Base-by-base conservation (phyloP, 1,140 invertebrate genomes). In the Armadillidium nasatum region DNA sequence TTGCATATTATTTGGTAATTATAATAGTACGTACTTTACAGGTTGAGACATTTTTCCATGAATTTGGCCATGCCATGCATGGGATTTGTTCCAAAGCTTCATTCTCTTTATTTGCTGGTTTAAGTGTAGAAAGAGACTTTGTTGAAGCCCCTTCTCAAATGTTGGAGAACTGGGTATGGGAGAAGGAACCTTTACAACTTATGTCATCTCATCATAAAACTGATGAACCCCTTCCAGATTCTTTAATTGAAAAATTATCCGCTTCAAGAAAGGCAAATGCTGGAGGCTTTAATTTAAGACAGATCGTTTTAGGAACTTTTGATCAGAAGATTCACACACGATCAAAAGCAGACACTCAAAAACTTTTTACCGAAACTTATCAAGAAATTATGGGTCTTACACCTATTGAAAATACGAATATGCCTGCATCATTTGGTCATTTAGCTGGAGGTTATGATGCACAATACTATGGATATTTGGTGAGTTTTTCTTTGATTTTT, bases 81-180 rank as follows among this genome's bases (percentile, higher is more conserved):
- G 83, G 86, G 70, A 86, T 88, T 21, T 88, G 87, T 83, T 83
- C 86, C 15, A 81, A 84, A 68, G 82, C 87, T 7, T 82, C 87
- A 19, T 85, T 85, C 78, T 81, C 83, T 43, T 78, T 82, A 78
- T 87, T 88, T 82, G 82, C 85, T 83, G 87, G 87, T 7, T 87
- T 86, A 9, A 79, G 82, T 78, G 87, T 88, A 4, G 88, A 88
- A 78, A 82, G 86, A 43, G 88, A 88, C 80, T 88, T 88, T 84
- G 84, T 88, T 11, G 88, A 88, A 80, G 87, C 87, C 7, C 88
- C 88, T 15, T 88, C 87, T 11, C 88, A 88, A 83, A 88, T 88
- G 88, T 81, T 88, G 74, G 88, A 88, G 81, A 88, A 88, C 82
- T 88, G 88, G 88, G 85, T 85, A 9, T 88, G 87, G 87, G 85